Evolutionary conservation across 1,140 invertebrate species (phyloP), one percentile per base, ranked within the genome.

Genomic region (Solenopsis invicta): DNA sequence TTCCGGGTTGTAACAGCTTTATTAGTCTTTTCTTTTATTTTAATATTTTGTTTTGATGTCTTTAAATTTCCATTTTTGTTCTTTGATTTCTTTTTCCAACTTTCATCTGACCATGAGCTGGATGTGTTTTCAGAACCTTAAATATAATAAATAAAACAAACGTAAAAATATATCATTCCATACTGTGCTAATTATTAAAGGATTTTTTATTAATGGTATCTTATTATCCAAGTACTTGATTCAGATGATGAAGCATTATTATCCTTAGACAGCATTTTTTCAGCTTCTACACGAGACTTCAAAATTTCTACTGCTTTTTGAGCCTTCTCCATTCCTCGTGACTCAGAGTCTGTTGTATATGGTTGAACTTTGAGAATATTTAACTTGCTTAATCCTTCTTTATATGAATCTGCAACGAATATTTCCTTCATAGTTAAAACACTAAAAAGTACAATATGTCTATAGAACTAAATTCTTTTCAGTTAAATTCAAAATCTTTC

Each of bases 121-220:
- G 64, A 45, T 21, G 64, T 67, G 4, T 67, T 8, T 12, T 3
- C 4, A 67, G 8, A 67, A 67, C 4, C 37, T 66, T 67, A 67
- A 67, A 67, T 45, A 67, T 67, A 10, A 67, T 41, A n/a, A n/a
- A n/a, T n/a, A n/a, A 67, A 45, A 34, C 21, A 64, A 64, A 64
- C 2, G 16, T 61, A 12, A 62, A 62, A 50, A 64, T 37, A 62
- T 62, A 62, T 62, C 4, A 64, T 37, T 64, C 8, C 2, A 34
- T 41, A 18, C 16, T 37, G 5, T 66, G 9, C 18, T 66, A 66
- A n/a, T 66, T 66, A 66, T n/a, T 45, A 67, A 1, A n/a, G 9
- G 1, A 67, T 66, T 18, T 56, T 56, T 56, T n/a, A 56, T 56
- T 56, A 56, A 41, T 66, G 34, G 0, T 41, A 66, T 67, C n/a